These are phyloP conservation scores for Ibycter americanus DNA, from an alignment of 2,797 vertebrate genomes.

Conservation along the genomic window DNA sequence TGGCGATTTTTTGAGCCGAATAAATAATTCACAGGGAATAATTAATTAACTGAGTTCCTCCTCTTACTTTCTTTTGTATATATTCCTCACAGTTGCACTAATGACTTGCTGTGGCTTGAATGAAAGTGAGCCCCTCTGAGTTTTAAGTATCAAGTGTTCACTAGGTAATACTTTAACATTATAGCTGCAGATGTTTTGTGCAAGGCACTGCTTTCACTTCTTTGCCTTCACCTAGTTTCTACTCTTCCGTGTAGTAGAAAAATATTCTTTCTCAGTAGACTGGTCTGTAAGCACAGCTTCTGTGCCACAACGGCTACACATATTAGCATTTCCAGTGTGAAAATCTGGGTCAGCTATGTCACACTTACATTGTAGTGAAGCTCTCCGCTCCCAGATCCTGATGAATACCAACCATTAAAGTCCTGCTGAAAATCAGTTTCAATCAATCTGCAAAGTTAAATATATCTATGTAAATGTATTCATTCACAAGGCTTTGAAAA, in stretches of 20 bases:
- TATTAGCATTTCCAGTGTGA: not conserved
- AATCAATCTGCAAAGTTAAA: not conserved
- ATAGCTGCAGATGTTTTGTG: not conserved
- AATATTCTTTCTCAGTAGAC: not conserved
- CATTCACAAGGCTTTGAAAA: not conserved
- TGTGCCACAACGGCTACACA: not conserved
- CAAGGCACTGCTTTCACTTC: not conserved
- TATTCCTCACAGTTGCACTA: not conserved
- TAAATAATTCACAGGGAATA: not conserved
- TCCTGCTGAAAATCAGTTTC: not conserved
- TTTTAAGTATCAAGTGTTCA: not conserved
- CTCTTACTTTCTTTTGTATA: not conserved
- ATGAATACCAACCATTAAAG: not conserved
- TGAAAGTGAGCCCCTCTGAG: not conserved
- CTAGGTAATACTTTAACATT: not conserved
- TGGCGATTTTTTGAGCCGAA: not conserved
- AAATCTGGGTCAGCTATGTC: not conserved
- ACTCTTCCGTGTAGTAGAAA: rapidly evolving
- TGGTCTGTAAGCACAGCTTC: not conserved
- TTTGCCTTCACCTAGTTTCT: not conserved
- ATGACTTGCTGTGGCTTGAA: not conserved
- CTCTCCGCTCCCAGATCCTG: not conserved
- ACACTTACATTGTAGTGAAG: not conserved
- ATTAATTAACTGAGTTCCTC: not conserved
- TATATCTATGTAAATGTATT: not conserved